A percentile compares a stretch with the other conserved stretches of the same genome.
These are phyloP conservation scores for Orthosia gracilis DNA, from an alignment of 2,888 invertebrate genomes.

Conservation along the genomic window DNA sequence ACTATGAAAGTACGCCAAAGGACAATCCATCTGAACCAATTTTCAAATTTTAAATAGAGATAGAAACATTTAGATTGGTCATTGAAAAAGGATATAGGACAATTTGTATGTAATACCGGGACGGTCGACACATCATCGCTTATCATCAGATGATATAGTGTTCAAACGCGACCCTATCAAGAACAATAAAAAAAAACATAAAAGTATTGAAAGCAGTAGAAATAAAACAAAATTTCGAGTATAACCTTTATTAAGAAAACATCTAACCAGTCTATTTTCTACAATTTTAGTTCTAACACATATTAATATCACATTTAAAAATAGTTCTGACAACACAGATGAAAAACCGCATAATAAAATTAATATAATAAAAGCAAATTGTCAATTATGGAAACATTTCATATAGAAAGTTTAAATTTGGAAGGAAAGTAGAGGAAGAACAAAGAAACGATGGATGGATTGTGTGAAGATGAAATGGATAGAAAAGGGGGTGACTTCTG, in stretches of 20 bases:
- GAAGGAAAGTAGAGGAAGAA: background rate
- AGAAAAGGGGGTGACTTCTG: too few species aligned
- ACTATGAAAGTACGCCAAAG: too few species aligned
- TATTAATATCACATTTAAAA: constrained; percentile 54
- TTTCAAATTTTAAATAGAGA: too few species aligned
- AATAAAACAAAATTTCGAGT: constrained; percentile 16
- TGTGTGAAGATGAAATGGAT: background rate
- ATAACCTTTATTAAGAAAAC: constrained; percentile 50
- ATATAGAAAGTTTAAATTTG: background rate
- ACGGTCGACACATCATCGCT: too few species aligned
- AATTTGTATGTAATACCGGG: too few species aligned
- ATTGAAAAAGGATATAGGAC: too few species aligned
- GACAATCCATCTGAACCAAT: too few species aligned
- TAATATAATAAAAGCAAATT: background rate
- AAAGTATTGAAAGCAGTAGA: background rate
- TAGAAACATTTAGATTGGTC: too few species aligned
- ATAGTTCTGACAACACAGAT: constrained; percentile 49
- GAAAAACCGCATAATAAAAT: background rate
- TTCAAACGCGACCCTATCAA: too few species aligned
- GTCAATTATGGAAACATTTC: background rate
- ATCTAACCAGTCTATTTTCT: constrained; percentile 30
- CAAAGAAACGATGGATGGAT: background rate
- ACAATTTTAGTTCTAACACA: constrained; percentile 52
- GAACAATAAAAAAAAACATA: too few species aligned
- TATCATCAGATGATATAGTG: too few species aligned